Percentiles rank a stretch among this genome's conserved stretches.
These are phyloP conservation scores for Macrotrachela quadricornifera DNA, from an alignment of 1,140 invertebrate species.

Conservation along the genomic window DNA sequence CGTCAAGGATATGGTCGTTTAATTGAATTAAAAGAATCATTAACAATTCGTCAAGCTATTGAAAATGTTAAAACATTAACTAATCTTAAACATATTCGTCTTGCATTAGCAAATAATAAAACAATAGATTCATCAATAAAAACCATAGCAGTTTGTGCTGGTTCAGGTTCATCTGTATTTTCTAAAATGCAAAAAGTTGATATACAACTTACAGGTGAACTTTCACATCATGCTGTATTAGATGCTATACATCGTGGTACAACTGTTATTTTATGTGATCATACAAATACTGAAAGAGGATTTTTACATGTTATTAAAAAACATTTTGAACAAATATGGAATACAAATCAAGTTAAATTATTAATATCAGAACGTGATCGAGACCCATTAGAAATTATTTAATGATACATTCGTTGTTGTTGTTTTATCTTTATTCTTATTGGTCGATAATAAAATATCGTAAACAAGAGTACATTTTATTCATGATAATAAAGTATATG, in stretches of 20 bases:
- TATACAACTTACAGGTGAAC: slow-evolving; percentile 72
- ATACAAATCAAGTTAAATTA: background rate
- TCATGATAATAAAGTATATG: no score
- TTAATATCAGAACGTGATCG: background rate
- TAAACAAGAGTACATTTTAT: no score
- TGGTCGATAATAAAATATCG: no score
- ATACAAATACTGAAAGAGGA: slow-evolving; percentile 68
- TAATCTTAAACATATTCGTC: background rate
- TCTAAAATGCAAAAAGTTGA: slow-evolving; percentile 48
- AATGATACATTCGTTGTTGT: background rate
- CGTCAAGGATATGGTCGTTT: slow-evolving; percentile 1
- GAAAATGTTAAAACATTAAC: background rate
- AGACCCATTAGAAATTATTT: slow-evolving; percentile 6
- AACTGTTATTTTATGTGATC: slow-evolving; percentile 68
- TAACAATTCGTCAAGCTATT: slow-evolving; percentile 1
- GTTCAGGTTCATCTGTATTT: slow-evolving; percentile 52
- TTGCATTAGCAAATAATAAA: slow-evolving; percentile 6
- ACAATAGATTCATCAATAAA: slow-evolving; percentile 22
- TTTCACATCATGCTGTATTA: slow-evolving; percentile 82
- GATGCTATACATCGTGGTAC: slow-evolving; percentile 43
- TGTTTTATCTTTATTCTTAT: no score
- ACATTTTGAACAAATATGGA: background rate
- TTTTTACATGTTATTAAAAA: background rate
- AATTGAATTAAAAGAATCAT: background rate
- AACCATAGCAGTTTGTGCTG: slow-evolving; percentile 61